Evolutionary conservation across 2,797 vertebrate species (phyloP), one percentile per base, ranked within the genome.

Genomic region (Hozukius guyotensis): DNA sequence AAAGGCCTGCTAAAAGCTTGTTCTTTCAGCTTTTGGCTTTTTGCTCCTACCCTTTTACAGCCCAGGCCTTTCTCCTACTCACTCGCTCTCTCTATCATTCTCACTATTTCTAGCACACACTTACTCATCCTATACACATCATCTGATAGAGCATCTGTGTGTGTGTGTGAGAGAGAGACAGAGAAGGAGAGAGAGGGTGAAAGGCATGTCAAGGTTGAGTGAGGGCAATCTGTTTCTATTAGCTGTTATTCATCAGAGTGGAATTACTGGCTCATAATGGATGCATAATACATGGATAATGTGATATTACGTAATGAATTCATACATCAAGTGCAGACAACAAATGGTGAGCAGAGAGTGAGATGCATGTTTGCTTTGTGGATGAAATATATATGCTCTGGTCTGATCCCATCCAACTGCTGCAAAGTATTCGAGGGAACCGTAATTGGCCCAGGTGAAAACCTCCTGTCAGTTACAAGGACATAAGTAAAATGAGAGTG

Each of bases 171-270:
- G 62, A 18, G 55, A 25, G 25, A 53, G 57, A 27, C 20, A 29
- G 36, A 65, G 3, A 36, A 2, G 57, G 49, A 57, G 29, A 29
- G 20, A 16, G 25, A 67, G 64, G 68, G 75, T 87, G 79, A 87
- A 88, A 88, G 88, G 56, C 72, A 80, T 81, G 88, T 89, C 84
- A 92, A 87, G 87, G 82, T 85, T 82, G 80, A 88, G 49, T 61
- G 55, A 87, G 82, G 67, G 62, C 75, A 87, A 87, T 89, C 64
- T 86, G 75, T 81, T 84, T 87, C n/a, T 74, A 73, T 91, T 87
- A 74, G 80, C 73, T 72, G 34, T 83, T 77, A 78, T 65, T 86
- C 74, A 69, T 71, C 65, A 14, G 72, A 83, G 68, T 64, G 52
- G 79, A 78, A 81, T 78, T 18, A 84, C 25, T 22, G 38, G 32